Evolutionary conservation across 2,113 vertebrate genomes (phyloP).

Genomic region (Megaleporinus macrocephalus): DNA sequence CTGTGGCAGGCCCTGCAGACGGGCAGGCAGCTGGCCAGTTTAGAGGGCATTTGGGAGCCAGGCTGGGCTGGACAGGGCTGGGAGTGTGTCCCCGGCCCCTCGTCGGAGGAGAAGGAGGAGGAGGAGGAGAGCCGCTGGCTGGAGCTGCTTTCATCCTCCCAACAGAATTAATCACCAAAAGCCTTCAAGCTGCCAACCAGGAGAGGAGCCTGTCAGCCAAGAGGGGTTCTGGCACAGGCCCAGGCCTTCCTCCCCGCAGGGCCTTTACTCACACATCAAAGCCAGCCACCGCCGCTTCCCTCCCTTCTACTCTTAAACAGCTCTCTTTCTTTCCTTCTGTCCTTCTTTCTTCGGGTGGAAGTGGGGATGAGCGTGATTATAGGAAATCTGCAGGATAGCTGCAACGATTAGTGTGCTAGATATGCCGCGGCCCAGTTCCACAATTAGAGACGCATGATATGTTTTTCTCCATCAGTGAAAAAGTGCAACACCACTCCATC

Average conservation of each 20-base stretch:
- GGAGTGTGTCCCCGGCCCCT: constrained; percentile 49
- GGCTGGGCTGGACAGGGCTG: constrained; percentile 42
- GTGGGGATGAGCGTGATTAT: constrained; percentile 55
- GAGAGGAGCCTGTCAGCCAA: constrained; percentile 63
- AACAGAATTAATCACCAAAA: constrained; percentile 83
- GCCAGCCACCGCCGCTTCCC: constrained; percentile 38
- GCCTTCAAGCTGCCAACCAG: constrained; percentile 75
- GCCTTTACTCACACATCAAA: constrained; percentile 58
- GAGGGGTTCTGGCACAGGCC: constrained; percentile 54
- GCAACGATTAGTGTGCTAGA: constrained; percentile 35
- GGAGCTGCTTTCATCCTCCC: constrained; percentile 78
- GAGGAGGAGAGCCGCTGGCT: constrained; percentile 46
- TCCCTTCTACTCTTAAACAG: constrained; percentile 28
- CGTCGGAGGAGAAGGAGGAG: constrained; percentile 6
- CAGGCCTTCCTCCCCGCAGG: constrained; percentile 54
- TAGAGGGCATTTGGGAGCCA: constrained; percentile 29
- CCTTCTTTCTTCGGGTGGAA: constrained; percentile 37
- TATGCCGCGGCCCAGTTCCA: constrained; percentile 48
- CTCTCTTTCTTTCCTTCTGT: background rate
- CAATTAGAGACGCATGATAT: constrained; percentile 6
- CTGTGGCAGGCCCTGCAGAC: constrained; percentile 47
- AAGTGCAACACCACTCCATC: constrained; percentile 43
- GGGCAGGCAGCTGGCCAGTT: constrained; percentile 60
- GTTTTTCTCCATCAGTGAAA: constrained; percentile 9
- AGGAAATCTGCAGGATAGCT: constrained; percentile 51